These are phyloP conservation scores for Acronicta psi DNA, from an alignment of 2,888 invertebrate genomes.

Conservation along the genomic window DNA sequence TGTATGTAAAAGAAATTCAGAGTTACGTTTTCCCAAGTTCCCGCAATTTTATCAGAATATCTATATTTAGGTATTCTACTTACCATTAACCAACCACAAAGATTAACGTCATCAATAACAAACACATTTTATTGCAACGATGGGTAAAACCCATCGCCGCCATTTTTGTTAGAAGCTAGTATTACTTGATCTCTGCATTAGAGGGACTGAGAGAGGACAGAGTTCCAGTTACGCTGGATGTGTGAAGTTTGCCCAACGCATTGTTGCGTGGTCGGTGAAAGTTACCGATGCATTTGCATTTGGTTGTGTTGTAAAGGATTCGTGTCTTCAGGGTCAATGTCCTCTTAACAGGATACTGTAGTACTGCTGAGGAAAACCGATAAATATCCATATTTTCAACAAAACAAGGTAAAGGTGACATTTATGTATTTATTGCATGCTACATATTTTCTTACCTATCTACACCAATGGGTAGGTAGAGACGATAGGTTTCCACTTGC, in stretches of 20 bases:
- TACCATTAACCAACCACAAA: constrained; percentile 42
- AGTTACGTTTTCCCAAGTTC: no score
- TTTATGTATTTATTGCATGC: no score
- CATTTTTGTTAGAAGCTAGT: constrained; percentile 35
- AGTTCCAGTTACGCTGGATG: constrained; percentile 36
- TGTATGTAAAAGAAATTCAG: no score
- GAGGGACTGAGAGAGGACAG: constrained; percentile 4
- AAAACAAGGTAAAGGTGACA: background rate
- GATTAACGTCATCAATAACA: constrained; percentile 55
- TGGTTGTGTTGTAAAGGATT: constrained; percentile 33
- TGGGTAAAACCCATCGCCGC: constrained; percentile 57
- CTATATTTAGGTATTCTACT: constrained; percentile 44
- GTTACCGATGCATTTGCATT: constrained; percentile 57
- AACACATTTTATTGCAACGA: constrained; percentile 52
- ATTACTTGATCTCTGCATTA: constrained; percentile 25
- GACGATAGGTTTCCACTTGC: no score
- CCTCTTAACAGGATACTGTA: constrained; percentile 10
- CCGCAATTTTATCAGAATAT: constrained; percentile 5
- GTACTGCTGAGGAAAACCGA: background rate
- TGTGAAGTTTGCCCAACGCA: constrained; percentile 48
- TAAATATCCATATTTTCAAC: background rate
- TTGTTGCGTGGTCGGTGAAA: constrained; percentile 57
- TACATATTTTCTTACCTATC: no score
- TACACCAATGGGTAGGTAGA: no score
- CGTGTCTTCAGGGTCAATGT: constrained; percentile 24